These are phyloP conservation scores for Petrocephalus sullivani DNA, from an alignment of 2,797 vertebrate genomes.

Conservation along the genomic window DNA sequence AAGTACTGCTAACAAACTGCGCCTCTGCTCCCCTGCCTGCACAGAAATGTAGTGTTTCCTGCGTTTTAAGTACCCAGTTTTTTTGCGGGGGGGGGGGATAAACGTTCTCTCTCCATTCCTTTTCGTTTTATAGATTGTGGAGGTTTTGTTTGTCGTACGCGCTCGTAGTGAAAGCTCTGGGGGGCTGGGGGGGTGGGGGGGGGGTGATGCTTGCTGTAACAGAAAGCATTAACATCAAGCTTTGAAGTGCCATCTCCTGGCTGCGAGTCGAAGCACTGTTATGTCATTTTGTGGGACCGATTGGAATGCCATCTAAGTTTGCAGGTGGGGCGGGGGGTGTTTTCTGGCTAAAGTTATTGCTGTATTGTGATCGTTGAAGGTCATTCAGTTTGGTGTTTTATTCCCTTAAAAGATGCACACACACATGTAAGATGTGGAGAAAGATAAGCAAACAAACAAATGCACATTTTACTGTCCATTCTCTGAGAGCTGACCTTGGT, in stretches of 20 bases:
- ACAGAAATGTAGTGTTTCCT: conserved; percentile 16
- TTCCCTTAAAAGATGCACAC: not conserved
- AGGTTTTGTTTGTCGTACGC: not conserved
- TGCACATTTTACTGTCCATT: not conserved
- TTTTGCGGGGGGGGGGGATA: not conserved
- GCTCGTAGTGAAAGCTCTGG: not conserved
- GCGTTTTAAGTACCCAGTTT: not conserved
- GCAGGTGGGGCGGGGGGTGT: not conserved
- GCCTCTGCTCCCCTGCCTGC: not conserved
- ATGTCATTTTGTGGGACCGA: not conserved
- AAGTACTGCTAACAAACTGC: conserved; percentile 17
- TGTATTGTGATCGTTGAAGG: not conserved
- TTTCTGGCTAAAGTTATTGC: not conserved
- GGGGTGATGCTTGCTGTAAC: not conserved
- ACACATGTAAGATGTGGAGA: not conserved
- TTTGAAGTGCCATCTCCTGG: not conserved
- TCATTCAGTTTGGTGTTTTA: conserved; percentile 35
- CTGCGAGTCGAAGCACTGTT: not conserved
- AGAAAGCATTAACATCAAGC: not conserved
- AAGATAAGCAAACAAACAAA: not conserved
- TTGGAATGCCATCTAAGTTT: not conserved
- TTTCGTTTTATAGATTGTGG: not conserved
- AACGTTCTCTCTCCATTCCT: not conserved
- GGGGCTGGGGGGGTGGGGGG: not conserved
- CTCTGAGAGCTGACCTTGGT: not conserved